Evolutionary conservation across 30 jellyfish, hydroid and myxozoan genomes (phyloP).

Genomic region (Hydra vulgaris): DNA sequence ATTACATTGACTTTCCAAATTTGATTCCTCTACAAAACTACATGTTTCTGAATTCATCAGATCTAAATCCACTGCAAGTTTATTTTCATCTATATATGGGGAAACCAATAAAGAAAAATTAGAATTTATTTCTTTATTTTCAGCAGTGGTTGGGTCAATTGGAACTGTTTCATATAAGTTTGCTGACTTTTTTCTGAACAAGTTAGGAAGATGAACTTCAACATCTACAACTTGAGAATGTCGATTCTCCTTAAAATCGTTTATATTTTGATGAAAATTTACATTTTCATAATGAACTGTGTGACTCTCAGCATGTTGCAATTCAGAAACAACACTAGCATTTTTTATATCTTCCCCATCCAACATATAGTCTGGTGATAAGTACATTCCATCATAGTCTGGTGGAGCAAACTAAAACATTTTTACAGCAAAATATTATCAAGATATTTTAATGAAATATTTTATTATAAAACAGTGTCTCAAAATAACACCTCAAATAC

Average conservation of each 20-base stretch:
- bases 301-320: neutral
- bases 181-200: neutral
- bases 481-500: too few species aligned
- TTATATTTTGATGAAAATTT: neutral
- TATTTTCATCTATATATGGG: neutral
- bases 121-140: too few species aligned
- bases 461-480: too few species aligned
- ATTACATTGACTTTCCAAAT: neutral
- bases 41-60: neutral
- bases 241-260: neutral
- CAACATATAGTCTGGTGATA: neutral
- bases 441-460: too few species aligned
- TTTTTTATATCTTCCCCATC: neutral
- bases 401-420: neutral
- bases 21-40: neutral
- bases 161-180: neutral
- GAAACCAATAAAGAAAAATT: neutral
- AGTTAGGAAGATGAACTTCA: neutral
- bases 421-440: too few species aligned
- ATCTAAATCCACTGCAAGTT: neutral
- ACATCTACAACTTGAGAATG: neutral
- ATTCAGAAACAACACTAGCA: neutral
- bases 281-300: neutral
- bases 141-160: neutral
- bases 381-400: neutral